Evolutionary conservation across 2,113 vertebrate species (phyloP).

Genomic region (Poecile atricapillus): DNA sequence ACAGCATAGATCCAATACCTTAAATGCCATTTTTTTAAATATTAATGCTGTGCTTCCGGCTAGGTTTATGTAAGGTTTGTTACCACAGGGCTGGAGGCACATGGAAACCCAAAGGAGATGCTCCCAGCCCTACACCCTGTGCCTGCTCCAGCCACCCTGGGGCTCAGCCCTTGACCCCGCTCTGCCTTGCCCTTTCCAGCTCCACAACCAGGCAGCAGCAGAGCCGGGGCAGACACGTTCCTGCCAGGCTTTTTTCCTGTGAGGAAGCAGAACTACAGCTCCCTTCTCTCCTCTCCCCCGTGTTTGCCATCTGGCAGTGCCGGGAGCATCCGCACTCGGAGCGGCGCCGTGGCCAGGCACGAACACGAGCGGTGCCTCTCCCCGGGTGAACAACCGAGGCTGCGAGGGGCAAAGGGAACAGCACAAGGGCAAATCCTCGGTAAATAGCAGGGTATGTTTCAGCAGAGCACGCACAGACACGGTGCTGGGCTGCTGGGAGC

Average conservation of each 20-base stretch:
- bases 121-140: neutral
- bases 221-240: neutral
- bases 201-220: neutral
- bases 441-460: neutral
- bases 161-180: rapidly evolving
- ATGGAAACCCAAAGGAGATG: neutral
- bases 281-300: neutral
- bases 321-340: neutral
- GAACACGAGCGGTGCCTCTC: neutral
- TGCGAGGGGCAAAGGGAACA: neutral
- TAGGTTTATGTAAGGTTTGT: constrained; percentile 5
- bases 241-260: neutral
- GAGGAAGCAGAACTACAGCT: neutral
- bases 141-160: neutral
- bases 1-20: neutral
- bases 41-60: neutral
- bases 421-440: neutral
- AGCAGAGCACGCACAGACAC: rapidly evolving
- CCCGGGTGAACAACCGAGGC: neutral
- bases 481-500: neutral
- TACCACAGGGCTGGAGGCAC: neutral
- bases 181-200: neutral
- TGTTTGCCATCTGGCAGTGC: constrained; percentile 9
- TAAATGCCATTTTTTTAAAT: constrained; percentile 3
- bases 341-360: neutral